These are phyloP conservation scores for Cairina moschata DNA, from an alignment of 2,113 vertebrate genomes.

Conservation along the genomic window DNA sequence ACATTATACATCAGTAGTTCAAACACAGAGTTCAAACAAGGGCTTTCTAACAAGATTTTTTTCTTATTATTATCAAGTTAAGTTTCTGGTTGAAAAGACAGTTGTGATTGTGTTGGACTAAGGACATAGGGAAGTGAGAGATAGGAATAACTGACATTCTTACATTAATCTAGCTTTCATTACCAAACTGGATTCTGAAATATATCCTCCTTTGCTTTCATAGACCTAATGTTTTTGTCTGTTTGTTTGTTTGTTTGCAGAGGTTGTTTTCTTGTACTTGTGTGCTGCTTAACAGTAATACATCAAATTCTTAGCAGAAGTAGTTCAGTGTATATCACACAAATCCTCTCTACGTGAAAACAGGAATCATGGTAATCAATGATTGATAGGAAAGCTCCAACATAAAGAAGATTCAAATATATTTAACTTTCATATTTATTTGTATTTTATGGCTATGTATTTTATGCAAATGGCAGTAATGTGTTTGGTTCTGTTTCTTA, in stretches of 20 bases:
- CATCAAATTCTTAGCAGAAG: constrained; percentile 28
- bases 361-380: neutral
- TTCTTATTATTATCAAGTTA: neutral
- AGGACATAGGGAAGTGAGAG: neutral
- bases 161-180: neutral
- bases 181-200: neutral
- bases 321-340: neutral
- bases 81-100: neutral
- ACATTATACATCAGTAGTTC: neutral
- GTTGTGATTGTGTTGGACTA: neutral
- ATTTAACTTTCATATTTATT: neutral
- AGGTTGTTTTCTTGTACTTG: neutral
- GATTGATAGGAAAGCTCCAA: neutral
- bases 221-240: neutral
- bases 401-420: neutral
- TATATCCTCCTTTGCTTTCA: neutral
- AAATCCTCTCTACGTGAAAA: accelerated
- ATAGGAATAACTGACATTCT: neutral
- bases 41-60: neutral
- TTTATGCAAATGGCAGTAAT: neutral
- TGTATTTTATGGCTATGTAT: neutral
- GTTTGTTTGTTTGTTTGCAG: neutral
- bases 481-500: neutral
- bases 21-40: neutral
- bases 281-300: neutral